Evolutionary conservation across 2,797 vertebrate genomes (phyloP), one percentile per base, ranked within the genome.

Genomic region (Scleropages formosus): DNA sequence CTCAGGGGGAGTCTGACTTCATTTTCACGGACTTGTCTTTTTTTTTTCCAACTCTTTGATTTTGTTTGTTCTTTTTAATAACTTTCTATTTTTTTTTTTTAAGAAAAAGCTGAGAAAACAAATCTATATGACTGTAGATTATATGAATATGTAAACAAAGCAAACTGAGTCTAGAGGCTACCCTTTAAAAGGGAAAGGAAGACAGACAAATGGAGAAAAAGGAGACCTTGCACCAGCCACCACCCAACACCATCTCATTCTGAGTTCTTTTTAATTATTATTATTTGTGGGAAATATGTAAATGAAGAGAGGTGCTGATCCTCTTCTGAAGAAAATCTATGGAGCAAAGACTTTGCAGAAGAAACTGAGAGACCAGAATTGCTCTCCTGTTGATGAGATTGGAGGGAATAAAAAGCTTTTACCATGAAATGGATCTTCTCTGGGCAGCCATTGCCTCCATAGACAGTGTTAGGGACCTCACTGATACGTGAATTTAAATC

Each of bases 181-280:
- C 93, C 92, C 93, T 94, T 94, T 91, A 93, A 93, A 93, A 93
- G 92, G 92, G 93, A 88, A 79, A 86, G 15, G 84, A 72, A 78
- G 73, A 75, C 64, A 76, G 69, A 77, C 9, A 74, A 12, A 79
- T 77, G 70, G 61, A 76, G 13, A 44, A 74, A 75, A 62, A 73
- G 82, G 77, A 77, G 80, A 80, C 74, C 76, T 44, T 27, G 78
- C 58, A 46, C 59, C 58, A 61, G 74, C 73, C 69, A 68, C 73
- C 76, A 80, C 80, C 47, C 46, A 44, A 70, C 39, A 26, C 53
- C 70, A 62, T 81, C 78, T n/a, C n/a, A n/a, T n/a, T n/a, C n/a
- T 81, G 77, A 88, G 76, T 83, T 80, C 73, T 78, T 80, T 78
- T 80, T 75, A 80, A 76, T 75, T 39, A 9, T 80, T 85, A 58